These are phyloP conservation scores for Ptychochromis oligacanthus DNA, from an alignment of 2,113 vertebrate genomes.

Conservation along the genomic window DNA sequence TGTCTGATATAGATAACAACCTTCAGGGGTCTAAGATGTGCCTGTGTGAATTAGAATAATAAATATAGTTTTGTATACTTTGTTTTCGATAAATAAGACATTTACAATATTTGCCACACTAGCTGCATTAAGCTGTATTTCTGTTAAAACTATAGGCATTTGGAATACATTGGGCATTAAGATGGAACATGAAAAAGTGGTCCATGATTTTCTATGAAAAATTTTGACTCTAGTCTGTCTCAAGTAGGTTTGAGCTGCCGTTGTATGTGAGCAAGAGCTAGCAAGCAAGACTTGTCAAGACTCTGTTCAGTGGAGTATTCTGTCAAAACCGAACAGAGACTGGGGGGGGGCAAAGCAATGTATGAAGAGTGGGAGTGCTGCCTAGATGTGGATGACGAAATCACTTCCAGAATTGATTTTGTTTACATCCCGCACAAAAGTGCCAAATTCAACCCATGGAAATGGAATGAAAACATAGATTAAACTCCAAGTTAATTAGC, in stretches of 20 bases:
- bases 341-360: not conserved
- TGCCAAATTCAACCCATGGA: constrained; percentile 36
- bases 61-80: no score
- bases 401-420: constrained; percentile 50
- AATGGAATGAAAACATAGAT: constrained; percentile 36
- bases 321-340: not conserved
- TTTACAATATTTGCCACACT: not conserved
- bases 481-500: constrained; percentile 19
- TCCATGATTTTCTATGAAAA: no score
- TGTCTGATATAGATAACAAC: not conserved
- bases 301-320: not conserved
- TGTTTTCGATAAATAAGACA: not conserved
- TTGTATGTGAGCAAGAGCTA: not conserved
- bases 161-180: not conserved
- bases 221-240: not conserved
- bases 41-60: not conserved
- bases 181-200: not conserved
- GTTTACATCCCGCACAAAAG: constrained; percentile 59
- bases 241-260: not conserved
- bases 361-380: not conserved
- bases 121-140: not conserved
- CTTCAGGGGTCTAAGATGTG: not conserved
- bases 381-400: constrained; percentile 36
- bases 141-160: not conserved
- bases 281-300: not conserved